Percentiles rank a stretch among this genome's conserved stretches.
These are phyloP conservation scores for Cairina moschata DNA, from an alignment of 2,113 vertebrate genomes.

Conservation along the genomic window DNA sequence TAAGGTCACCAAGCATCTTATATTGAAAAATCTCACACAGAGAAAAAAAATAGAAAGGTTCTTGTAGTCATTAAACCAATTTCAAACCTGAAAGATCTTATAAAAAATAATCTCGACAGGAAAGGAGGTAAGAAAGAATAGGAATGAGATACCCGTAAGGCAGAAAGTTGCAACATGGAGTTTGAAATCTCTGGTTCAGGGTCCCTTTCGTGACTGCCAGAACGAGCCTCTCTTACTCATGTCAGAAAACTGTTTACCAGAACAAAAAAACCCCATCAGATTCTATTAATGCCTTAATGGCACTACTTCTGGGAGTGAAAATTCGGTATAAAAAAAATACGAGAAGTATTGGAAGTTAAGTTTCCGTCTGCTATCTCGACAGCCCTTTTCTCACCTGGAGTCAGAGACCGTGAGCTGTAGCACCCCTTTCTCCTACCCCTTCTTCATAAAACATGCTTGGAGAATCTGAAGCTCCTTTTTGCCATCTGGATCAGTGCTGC, in stretches of 20 bases:
- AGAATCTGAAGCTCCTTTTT: neutral
- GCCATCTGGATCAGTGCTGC: neutral
- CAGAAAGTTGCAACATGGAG: neutral
- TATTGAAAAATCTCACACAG: neutral
- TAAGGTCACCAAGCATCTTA: neutral
- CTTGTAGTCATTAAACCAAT: neutral
- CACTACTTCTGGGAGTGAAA: neutral
- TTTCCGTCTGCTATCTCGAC: neutral
- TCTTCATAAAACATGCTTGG: neutral
- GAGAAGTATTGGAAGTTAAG: neutral
- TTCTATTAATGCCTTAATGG: neutral
- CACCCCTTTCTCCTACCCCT: neutral
- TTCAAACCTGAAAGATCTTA: neutral
- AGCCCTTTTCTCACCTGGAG: neutral
- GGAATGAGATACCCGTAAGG: neutral
- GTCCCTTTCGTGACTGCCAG: neutral
- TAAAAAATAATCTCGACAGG: neutral
- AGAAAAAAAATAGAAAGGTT: neutral
- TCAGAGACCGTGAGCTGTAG: fast-evolving
- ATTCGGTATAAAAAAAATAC: neutral
- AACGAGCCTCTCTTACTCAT: neutral
- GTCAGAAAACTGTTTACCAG: neutral
- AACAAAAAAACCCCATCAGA: neutral
- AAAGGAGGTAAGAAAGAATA: neutral
- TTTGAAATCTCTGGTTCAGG: neutral